Evolutionary conservation across 2,113 vertebrate species (phyloP).

Genomic region (Lepisosteus osseus): DNA sequence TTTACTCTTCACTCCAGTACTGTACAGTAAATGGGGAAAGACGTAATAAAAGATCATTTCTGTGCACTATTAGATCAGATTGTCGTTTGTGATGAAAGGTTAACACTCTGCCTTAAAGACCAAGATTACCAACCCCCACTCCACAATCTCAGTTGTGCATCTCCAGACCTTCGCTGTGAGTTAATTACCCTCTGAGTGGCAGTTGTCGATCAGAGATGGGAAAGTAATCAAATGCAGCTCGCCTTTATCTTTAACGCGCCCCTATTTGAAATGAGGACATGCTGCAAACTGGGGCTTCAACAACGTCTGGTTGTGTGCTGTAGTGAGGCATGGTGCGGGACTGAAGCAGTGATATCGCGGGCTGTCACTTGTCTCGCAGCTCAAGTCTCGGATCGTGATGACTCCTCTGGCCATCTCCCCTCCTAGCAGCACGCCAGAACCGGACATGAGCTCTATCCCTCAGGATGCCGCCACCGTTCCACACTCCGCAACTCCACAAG

Average conservation of each 20-base stretch:
- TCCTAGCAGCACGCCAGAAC: slow-evolving; percentile 83
- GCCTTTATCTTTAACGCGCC: neutral
- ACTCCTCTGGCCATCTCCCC: slow-evolving; percentile 82
- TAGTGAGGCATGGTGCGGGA: neutral
- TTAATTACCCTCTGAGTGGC: neutral
- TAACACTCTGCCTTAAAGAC: neutral
- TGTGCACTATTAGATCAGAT: slow-evolving; percentile 2
- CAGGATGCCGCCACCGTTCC: slow-evolving; percentile 89
- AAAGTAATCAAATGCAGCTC: neutral
- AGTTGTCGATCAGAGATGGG: neutral
- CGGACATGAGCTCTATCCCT: slow-evolving; percentile 86
- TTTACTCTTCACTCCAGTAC: neutral
- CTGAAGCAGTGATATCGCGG: neutral
- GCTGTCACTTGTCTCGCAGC: slow-evolving; percentile 60
- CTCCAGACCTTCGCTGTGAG: neutral
- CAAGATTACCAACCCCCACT: no score
- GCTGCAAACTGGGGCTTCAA: no score
- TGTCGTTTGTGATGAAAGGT: slow-evolving; percentile 17
- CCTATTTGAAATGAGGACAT: neutral
- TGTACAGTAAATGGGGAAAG: neutral
- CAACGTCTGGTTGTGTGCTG: no score
- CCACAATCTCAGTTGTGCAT: slow-evolving; percentile 8
- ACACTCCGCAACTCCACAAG: slow-evolving; percentile 75
- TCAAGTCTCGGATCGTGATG: slow-evolving; percentile 86
- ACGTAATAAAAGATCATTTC: neutral